phyloP scores from a whole-genome alignment of 2,797 vertebrate species.

The Neostethus bicornis region DNA sequence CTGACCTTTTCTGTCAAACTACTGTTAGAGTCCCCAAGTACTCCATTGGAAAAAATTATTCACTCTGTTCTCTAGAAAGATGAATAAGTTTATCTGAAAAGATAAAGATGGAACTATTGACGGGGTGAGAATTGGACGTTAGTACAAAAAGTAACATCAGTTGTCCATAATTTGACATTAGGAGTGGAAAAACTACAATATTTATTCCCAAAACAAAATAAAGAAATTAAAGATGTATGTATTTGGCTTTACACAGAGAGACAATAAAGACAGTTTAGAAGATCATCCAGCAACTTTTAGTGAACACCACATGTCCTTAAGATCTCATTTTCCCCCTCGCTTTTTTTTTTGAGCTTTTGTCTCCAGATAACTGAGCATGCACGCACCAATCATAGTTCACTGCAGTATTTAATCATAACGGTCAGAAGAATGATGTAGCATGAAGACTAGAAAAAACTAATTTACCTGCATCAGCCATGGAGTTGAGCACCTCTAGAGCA shows the following conservation, averaged over 20 bases:
- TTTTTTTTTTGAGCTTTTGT: no score
- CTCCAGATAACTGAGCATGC: no score
- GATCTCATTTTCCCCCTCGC: no score
- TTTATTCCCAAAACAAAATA: no score
- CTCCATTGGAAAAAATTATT: background rate
- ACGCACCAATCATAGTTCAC: no score
- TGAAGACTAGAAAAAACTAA: background rate
- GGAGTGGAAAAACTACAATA: no score
- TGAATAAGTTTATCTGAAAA: background rate
- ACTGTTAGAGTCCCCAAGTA: background rate
- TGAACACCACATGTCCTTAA: no score
- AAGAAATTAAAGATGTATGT: background rate
- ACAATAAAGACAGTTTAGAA: background rate
- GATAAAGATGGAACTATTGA: background rate
- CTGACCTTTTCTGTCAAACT: background rate
- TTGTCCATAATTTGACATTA: no score
- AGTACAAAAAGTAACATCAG: background rate
- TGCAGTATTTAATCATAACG: no score
- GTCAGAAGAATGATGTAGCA: background rate
- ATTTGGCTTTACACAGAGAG: background rate
- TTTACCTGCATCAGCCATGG: slow-evolving; percentile 78
- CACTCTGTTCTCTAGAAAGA: background rate
- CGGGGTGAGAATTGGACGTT: background rate
- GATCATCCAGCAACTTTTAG: no score
- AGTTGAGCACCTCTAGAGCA: slow-evolving; percentile 83